These are phyloP conservation scores for Antigone vipio DNA, from an alignment of 2,113 vertebrate species.

Conservation along the genomic window DNA sequence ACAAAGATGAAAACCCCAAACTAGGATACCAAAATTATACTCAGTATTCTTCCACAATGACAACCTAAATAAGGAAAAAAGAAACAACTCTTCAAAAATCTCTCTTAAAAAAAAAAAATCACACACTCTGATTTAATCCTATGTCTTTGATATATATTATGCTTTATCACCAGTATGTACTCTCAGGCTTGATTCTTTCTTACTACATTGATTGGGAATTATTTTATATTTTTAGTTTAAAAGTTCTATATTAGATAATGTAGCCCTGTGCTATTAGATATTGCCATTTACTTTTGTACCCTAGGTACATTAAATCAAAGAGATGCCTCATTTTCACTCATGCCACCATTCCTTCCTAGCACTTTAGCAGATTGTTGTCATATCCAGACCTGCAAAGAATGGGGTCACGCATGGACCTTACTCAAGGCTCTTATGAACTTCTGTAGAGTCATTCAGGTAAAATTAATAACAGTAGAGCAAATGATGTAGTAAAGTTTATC, in stretches of 20 bases:
- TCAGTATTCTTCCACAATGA: background rate
- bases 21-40: background rate
- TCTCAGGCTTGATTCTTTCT: background rate
- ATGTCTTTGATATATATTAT: background rate
- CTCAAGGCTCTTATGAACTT: background rate
- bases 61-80: background rate
- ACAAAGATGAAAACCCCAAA: background rate
- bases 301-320: background rate
- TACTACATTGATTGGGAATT: fast-evolving
- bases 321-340: background rate
- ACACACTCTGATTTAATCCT: background rate
- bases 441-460: background rate
- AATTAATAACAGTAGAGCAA: background rate
- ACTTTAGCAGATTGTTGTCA: background rate
- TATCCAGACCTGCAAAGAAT: background rate
- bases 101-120: background rate
- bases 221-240: background rate
- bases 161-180: background rate
- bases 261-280: background rate
- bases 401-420: background rate
- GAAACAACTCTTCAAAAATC: background rate
- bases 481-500: background rate
- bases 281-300: background rate
- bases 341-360: background rate
- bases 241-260: background rate